Conservation (phyloP, 2,797 vertebrate genomes). For the Hylomyscus alleni region DNA sequence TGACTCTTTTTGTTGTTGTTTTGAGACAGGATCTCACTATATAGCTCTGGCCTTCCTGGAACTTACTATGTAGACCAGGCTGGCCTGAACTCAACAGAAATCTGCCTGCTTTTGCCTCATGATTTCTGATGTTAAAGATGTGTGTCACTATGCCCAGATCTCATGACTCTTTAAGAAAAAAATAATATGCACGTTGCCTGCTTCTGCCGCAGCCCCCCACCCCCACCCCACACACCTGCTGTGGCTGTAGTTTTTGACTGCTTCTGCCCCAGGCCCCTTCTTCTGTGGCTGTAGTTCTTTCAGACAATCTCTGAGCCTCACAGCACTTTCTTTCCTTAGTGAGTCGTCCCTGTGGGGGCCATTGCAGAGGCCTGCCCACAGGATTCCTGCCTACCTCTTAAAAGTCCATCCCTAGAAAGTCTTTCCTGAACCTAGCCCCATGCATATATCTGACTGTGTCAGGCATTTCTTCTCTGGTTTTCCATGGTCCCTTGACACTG, state of each 20-base stretch:
- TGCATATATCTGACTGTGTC: not conserved
- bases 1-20: not conserved
- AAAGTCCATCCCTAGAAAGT: slow-evolving; percentile 26
- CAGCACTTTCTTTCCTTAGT: not conserved
- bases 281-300: not conserved
- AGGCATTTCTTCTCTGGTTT: not conserved
- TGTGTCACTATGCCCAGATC: not conserved
- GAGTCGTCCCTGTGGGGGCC: not conserved
- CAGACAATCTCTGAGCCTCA: not conserved
- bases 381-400: not conserved
- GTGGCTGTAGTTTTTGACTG: not conserved
- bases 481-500: too few relatives aligned
- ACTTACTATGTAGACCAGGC: not conserved
- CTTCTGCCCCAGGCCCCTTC: not conserved
- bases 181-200: fast-evolving
- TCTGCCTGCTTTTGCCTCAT: not conserved
- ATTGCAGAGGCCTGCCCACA: not conserved
- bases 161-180: not conserved
- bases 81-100: not conserved
- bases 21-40: not conserved
- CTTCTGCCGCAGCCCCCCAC: not conserved
- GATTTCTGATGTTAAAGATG: not conserved
- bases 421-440: not conserved
- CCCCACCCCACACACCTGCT: too few relatives aligned
- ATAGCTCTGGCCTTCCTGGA: not conserved